These are phyloP conservation scores for Amiota mariae DNA, from an alignment of 2,888 invertebrate species.

Conservation along the genomic window DNA sequence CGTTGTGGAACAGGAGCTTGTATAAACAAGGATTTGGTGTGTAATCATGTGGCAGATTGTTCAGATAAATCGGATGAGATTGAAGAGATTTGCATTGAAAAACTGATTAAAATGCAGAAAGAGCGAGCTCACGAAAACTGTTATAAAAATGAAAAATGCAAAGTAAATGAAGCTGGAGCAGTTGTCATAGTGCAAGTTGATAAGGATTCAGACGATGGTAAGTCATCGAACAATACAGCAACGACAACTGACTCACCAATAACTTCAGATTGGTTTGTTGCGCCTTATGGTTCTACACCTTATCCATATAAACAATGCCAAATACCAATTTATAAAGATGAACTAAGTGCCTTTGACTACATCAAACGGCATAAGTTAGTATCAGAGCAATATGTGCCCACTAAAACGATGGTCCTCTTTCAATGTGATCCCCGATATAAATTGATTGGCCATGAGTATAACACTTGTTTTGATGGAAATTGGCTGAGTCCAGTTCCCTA, in stretches of 20 bases:
- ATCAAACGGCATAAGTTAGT: neutral
- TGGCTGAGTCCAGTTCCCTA: neutral
- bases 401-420: neutral
- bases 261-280: neutral
- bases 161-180: neutral
- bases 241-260: neutral
- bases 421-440: neutral
- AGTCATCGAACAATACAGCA: neutral
- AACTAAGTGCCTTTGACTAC: neutral
- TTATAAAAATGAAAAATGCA: neutral
- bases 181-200: neutral
- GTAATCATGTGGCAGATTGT: constrained; percentile 55
- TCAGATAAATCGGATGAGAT: constrained; percentile 62
- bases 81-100: constrained; percentile 42
- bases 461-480: constrained; percentile 3
- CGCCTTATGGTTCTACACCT: neutral
- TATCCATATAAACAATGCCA: too few species aligned
- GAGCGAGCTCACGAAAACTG: neutral
- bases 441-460: neutral
- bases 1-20: constrained; percentile 65
- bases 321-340: neutral
- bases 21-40: constrained; percentile 45
- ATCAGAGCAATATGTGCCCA: neutral
- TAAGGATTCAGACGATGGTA: neutral
- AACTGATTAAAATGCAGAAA: neutral